These are phyloP conservation scores for Phrynosoma platyrhinos DNA, from an alignment of 2,113 vertebrate genomes.

Conservation along the genomic window DNA sequence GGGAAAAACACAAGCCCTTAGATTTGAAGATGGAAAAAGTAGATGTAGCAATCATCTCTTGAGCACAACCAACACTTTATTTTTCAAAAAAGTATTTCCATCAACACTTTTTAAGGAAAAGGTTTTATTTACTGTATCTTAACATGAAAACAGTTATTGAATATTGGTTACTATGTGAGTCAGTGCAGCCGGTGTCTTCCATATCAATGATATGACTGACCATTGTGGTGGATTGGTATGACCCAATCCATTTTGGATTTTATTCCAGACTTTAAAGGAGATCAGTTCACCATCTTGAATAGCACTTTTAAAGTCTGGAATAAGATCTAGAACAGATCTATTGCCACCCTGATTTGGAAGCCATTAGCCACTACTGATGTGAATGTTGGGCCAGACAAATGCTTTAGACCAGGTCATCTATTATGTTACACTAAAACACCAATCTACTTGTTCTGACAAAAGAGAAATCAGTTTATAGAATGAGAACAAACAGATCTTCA, in stretches of 20 bases:
- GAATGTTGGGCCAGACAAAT: neutral
- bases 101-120: conserved; percentile 17
- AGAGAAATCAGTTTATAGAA: conserved; percentile 38
- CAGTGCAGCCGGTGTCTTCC: too few species aligned
- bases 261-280: too few species aligned
- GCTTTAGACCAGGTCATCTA: neutral
- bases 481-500: conserved; percentile 15
- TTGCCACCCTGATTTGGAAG: too few species aligned
- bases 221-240: too few species aligned
- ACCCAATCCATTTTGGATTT: too few species aligned
- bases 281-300: too few species aligned
- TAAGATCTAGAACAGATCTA: too few species aligned
- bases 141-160: neutral
- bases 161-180: conserved; percentile 1
- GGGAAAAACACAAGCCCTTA: conserved; percentile 40
- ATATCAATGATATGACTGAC: too few species aligned
- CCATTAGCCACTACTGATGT: neutral
- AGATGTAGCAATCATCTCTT: conserved; percentile 61
- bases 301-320: too few species aligned
- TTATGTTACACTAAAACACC: conserved; percentile 40
- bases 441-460: conserved; percentile 17
- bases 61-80: conserved; percentile 29
- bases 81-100: conserved; percentile 37
- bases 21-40: conserved; percentile 75
- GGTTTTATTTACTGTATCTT: conserved; percentile 24